Conservation (phyloP, 1,140 invertebrate species). For the Bombus superbus region DNA sequence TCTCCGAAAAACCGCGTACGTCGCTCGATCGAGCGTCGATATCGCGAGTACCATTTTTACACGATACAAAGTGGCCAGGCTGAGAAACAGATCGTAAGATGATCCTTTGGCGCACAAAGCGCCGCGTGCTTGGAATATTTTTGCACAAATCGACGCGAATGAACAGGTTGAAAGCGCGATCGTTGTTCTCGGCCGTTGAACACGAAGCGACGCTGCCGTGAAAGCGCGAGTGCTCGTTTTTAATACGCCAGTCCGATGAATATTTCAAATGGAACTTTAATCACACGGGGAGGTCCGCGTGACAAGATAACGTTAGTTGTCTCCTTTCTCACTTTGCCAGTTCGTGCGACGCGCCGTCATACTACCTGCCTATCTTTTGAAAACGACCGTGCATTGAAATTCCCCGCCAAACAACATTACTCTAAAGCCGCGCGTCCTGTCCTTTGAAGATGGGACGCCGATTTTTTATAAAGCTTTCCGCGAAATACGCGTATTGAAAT, state of each 20-base stretch:
- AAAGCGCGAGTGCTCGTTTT: slow-evolving; percentile 32
- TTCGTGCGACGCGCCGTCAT: background rate
- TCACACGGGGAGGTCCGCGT: slow-evolving; percentile 1
- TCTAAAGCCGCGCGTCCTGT: background rate
- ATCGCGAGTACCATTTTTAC: no score
- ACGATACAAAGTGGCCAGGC: background rate
- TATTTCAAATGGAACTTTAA: slow-evolving; percentile 32
- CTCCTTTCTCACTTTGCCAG: background rate
- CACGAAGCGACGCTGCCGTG: background rate
- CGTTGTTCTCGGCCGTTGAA: background rate
- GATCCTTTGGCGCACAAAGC: background rate
- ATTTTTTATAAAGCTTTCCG: no score
- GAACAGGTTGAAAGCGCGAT: slow-evolving; percentile 3
- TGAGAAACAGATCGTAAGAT: background rate
- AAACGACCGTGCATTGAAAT: slow-evolving; percentile 4
- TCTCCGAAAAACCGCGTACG: background rate
- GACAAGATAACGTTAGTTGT: slow-evolving; percentile 16
- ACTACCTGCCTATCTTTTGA: background rate
- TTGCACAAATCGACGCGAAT: background rate
- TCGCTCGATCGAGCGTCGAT: background rate
- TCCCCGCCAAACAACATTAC: slow-evolving; percentile 10
- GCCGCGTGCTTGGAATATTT: slow-evolving; percentile 3
- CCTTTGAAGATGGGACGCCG: no score
- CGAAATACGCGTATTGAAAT: background rate
- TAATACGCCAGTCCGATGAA: slow-evolving; percentile 1